These are phyloP conservation scores for Ichneumoninae sp. DNA, from an alignment of 2,888 invertebrate species.

Conservation along the genomic window DNA sequence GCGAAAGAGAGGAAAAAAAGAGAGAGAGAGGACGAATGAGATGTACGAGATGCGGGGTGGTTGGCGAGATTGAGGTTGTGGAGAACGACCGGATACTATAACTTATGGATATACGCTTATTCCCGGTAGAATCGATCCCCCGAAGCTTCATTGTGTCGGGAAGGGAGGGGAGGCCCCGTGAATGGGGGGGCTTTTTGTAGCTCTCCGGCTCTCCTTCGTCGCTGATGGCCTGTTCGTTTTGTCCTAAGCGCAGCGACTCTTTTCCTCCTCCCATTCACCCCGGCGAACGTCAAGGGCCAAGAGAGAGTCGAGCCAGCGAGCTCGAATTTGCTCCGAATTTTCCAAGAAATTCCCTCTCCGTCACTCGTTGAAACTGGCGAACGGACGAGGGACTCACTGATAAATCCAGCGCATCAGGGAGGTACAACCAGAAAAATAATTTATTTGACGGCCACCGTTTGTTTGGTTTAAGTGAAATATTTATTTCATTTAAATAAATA, in stretches of 20 bases:
- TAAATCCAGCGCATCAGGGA: not conserved
- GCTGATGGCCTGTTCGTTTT: slow-evolving; percentile 52
- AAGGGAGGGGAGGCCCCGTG: slow-evolving; percentile 5
- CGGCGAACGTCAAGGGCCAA: slow-evolving; percentile 5
- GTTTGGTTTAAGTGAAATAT: too few species aligned
- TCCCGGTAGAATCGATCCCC: slow-evolving; percentile 52
- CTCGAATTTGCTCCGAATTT: slow-evolving; percentile 44
- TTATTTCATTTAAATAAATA: too few species aligned
- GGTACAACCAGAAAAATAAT: too few species aligned
- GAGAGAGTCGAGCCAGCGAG: not conserved
- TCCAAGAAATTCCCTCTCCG: slow-evolving; percentile 36
- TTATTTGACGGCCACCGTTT: too few species aligned
- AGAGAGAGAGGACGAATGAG: slow-evolving; percentile 7
- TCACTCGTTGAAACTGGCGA: not conserved
- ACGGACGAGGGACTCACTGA: not conserved
- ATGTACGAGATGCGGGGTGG: slow-evolving; percentile 25
- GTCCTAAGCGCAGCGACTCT: slow-evolving; percentile 18
- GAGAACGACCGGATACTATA: slow-evolving; percentile 59
- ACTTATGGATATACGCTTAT: slow-evolving; percentile 52
- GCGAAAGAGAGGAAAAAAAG: slow-evolving; percentile 26
- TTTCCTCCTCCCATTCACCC: not conserved
- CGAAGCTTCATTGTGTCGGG: slow-evolving; percentile 47
- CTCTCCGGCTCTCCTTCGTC: slow-evolving; percentile 31
- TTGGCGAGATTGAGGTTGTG: slow-evolving; percentile 44
- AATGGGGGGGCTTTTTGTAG: slow-evolving; percentile 48